Evolutionary conservation across 2,888 invertebrate genomes (phyloP).

Genomic region (Athripsodes cinereus): DNA sequence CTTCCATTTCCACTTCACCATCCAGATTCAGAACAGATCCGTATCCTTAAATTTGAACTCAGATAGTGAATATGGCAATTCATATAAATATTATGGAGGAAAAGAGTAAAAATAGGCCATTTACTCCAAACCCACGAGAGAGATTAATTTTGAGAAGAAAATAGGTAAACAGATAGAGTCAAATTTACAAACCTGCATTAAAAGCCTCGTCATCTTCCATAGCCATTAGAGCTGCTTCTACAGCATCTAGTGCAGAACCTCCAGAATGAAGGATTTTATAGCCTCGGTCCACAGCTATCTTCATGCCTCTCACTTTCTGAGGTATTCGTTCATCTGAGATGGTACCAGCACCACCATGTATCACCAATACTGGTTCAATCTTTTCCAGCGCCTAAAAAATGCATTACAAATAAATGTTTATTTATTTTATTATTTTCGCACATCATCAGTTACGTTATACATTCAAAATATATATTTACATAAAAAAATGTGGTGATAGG

Average conservation of each 20-base stretch:
- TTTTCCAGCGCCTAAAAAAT: too few relatives aligned
- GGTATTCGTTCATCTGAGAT: conserved; percentile 58
- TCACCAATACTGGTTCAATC: conserved; percentile 59
- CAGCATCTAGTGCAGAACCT: conserved; percentile 64
- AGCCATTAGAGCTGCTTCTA: conserved; percentile 68
- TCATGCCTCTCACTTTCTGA: conserved; percentile 61
- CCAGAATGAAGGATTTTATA: conserved; percentile 50
- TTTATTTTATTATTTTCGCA: too few relatives aligned
- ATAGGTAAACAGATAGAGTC: too few relatives aligned
- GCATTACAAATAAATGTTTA: too few relatives aligned
- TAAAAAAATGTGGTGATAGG: too few relatives aligned
- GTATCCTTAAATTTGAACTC: conserved; percentile 41
- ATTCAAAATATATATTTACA: too few relatives aligned
- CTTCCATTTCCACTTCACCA: conserved; percentile 81
- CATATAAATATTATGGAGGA: too few relatives aligned
- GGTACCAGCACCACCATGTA: conserved; percentile 80
- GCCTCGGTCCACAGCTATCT: conserved; percentile 56
- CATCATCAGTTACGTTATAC: too few relatives aligned
- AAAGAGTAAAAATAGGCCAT: too few relatives aligned
- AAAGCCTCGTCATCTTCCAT: conserved; percentile 76
- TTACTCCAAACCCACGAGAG: too few relatives aligned
- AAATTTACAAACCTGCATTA: conserved; percentile 74
- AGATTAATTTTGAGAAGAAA: too few relatives aligned
- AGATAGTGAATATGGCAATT: neutral
- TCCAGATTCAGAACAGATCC: conserved; percentile 73